Evolutionary conservation across 2,113 vertebrate genomes (phyloP).

Genomic region (Furnarius figulus): DNA sequence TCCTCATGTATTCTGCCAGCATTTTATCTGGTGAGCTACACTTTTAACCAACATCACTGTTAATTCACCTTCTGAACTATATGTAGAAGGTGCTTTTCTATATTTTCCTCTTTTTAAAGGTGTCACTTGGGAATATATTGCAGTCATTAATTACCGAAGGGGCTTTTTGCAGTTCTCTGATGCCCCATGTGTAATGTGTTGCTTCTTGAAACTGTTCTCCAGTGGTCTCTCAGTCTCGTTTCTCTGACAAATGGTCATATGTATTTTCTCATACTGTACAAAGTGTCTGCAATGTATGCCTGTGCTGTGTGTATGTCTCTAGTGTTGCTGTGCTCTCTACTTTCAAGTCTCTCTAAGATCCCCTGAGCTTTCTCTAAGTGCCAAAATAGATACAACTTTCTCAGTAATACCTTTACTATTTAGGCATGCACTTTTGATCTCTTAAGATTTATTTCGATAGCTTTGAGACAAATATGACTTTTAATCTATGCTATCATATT

Average conservation of each 20-base stretch:
- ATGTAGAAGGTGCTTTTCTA: background rate
- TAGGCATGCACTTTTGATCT: background rate
- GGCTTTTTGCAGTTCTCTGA: background rate
- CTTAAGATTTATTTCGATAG: background rate
- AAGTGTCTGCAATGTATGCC: background rate
- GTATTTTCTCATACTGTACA: background rate
- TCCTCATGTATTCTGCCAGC: background rate
- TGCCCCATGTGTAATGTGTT: background rate
- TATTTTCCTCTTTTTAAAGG: background rate
- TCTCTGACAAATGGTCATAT: background rate
- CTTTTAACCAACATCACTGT: background rate
- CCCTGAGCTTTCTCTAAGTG: background rate
- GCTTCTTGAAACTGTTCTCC: background rate
- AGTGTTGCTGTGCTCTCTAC: background rate
- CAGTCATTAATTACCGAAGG: background rate
- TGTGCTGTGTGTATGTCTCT: background rate
- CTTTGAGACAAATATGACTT: background rate
- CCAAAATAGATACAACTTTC: background rate
- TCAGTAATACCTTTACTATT: background rate
- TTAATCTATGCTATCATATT: background rate
- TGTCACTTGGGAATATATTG: background rate
- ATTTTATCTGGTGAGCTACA: background rate
- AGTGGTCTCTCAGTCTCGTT: background rate
- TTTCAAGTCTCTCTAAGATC: background rate
- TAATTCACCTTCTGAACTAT: background rate